Evolutionary conservation across 2,797 vertebrate species (phyloP).

Genomic region (Mus spretus): DNA sequence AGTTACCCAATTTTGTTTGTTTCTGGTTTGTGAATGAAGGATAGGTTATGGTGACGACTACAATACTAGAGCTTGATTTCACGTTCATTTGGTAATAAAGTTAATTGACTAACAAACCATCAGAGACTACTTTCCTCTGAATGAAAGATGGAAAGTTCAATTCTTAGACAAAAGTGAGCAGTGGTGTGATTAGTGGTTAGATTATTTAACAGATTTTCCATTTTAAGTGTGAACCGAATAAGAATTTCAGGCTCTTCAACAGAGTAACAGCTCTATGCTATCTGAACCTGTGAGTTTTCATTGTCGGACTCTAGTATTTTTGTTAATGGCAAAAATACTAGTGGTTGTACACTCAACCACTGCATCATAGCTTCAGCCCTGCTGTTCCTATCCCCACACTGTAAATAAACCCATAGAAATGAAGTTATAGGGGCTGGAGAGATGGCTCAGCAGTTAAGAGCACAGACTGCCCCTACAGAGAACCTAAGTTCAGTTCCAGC

Average conservation of each 20-base stretch:
- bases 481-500: background rate
- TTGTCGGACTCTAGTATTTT: background rate
- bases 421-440: background rate
- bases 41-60: background rate
- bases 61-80: conserved; percentile 34
- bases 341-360: background rate
- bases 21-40: background rate
- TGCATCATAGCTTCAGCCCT: background rate
- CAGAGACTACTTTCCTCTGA: background rate
- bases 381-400: background rate
- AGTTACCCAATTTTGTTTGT: background rate
- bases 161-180: background rate
- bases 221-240: background rate
- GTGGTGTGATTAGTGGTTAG: background rate
- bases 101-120: background rate
- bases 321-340: background rate
- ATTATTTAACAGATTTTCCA: background rate
- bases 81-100: background rate
- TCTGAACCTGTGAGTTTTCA: background rate
- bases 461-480: background rate
- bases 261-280: background rate
- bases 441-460: background rate
- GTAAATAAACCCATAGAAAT: background rate
- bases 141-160: background rate
- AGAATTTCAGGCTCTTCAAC: background rate